A percentile compares a stretch with the other conserved stretches of the same genome.
phyloP scores from a whole-genome alignment of 2,888 invertebrate genomes.

The Heteromyza rotundicornis region DNA sequence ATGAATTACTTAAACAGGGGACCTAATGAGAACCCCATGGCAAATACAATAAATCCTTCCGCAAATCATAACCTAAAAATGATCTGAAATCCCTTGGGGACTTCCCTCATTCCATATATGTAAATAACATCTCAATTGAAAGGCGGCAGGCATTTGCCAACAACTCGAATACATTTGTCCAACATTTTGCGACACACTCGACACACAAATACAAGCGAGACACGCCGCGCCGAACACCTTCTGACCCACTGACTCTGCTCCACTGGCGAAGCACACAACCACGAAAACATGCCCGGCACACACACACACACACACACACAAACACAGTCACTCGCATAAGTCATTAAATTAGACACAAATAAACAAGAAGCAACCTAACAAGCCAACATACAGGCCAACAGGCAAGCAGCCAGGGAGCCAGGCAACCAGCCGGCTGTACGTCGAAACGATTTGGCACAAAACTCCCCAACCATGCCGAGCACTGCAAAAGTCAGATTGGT shows the following conservation, averaged over 20 bases:
- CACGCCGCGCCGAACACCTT: not conserved
- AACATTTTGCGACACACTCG: not conserved
- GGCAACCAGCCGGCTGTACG: not conserved
- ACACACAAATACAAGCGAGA: not conserved
- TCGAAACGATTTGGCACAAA: not conserved
- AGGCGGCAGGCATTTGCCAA: too few species aligned
- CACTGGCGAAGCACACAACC: not conserved
- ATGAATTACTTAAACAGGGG: too few species aligned
- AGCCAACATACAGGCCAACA: conserved; percentile 6
- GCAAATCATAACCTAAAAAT: too few species aligned
- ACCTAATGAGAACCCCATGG: too few species aligned
- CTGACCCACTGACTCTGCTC: not conserved
- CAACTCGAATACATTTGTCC: too few species aligned
- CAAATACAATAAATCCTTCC: too few species aligned
- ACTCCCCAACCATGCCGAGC: not conserved
- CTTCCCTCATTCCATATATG: too few species aligned
- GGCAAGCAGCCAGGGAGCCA: not conserved
- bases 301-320: not conserved
- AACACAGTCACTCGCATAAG: not conserved
- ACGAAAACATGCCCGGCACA: too few species aligned
- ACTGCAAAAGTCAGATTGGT: not conserved
- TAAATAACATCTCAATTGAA: not conserved
- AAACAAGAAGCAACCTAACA: conserved; percentile 31
- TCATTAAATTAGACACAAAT: conserved; percentile 31
- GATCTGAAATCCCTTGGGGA: too few species aligned